A percentile compares a stretch with the other conserved stretches of the same genome.
phyloP scores from a whole-genome alignment of 2,888 invertebrate genomes.

The Epicampocera succincta region DNA sequence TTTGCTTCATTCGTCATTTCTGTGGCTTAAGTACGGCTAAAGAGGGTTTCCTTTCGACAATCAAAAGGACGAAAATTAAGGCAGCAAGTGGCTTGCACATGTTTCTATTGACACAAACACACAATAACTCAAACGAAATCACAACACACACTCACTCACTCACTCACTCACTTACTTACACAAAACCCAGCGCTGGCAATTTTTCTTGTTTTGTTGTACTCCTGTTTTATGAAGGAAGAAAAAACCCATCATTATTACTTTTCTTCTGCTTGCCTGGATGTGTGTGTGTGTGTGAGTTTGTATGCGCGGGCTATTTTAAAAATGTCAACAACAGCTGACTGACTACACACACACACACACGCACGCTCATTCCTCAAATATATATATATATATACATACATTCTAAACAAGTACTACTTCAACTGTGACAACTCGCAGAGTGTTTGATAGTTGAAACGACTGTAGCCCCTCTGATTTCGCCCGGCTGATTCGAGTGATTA shows the following conservation, averaged over 20 bases:
- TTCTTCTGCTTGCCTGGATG: neutral
- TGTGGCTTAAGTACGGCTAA: slow-evolving; percentile 65
- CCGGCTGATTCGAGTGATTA: neutral
- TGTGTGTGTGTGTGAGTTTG: neutral
- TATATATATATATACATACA: neutral
- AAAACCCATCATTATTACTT: slow-evolving; percentile 2
- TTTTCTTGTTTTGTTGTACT: slow-evolving; percentile 8
- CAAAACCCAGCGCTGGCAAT: neutral
- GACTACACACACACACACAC: slow-evolving; percentile 7
- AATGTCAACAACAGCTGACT: slow-evolving; percentile 71
- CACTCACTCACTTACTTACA: slow-evolving; percentile 18
- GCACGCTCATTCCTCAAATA: neutral
- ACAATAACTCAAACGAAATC: slow-evolving; percentile 13
- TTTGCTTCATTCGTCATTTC: slow-evolving; percentile 80
- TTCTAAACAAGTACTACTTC: slow-evolving; percentile 30
- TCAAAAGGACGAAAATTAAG: slow-evolving; percentile 33
- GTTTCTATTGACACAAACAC: slow-evolving; percentile 59
- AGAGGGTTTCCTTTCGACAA: slow-evolving; percentile 59
- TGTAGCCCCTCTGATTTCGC: neutral
- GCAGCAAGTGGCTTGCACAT: slow-evolving; percentile 67
- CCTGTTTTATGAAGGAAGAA: slow-evolving; percentile 9
- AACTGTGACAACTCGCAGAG: slow-evolving; percentile 61
- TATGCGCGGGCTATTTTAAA: slow-evolving; percentile 45
- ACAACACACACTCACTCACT: neutral
- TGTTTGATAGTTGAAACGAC: slow-evolving; percentile 54